Evolutionary conservation across 2,113 vertebrate species (phyloP).

Genomic region (Serinus canaria): DNA sequence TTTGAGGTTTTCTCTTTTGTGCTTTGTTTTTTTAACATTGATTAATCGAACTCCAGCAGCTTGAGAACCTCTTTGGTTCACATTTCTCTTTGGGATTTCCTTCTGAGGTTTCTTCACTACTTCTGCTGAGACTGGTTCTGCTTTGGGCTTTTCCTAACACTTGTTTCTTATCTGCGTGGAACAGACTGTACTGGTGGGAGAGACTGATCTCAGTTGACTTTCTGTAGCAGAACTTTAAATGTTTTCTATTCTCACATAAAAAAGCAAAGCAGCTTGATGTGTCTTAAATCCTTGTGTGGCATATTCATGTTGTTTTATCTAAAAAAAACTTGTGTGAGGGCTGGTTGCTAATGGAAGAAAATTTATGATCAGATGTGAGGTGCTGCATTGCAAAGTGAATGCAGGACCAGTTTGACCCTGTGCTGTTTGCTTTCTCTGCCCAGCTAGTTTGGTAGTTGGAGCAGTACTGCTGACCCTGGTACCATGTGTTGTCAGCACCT

Average conservation of each 20-base stretch:
- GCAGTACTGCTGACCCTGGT: too few species aligned
- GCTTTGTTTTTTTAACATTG: background rate
- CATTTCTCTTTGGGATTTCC: background rate
- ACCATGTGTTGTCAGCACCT: accelerated
- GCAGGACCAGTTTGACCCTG: too few species aligned
- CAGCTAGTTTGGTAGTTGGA: background rate
- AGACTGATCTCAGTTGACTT: background rate
- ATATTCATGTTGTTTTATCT: background rate
- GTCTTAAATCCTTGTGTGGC: background rate
- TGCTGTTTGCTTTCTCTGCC: background rate
- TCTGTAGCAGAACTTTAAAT: conserved; percentile 32
- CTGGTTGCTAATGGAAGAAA: background rate
- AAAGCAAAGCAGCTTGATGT: background rate
- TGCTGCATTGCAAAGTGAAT: background rate
- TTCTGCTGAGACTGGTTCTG: background rate
- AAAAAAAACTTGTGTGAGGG: background rate
- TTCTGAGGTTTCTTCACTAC: background rate
- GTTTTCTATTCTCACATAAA: conserved; percentile 51
- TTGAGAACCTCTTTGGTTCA: background rate
- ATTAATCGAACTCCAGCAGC: background rate
- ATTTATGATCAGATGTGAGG: background rate
- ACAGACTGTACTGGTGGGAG: background rate
- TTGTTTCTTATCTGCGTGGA: background rate
- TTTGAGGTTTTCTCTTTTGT: background rate
- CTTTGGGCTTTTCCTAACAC: background rate